Conservation (phyloP, 2,888 invertebrate genomes). For the Drymonia ruficornis region DNA sequence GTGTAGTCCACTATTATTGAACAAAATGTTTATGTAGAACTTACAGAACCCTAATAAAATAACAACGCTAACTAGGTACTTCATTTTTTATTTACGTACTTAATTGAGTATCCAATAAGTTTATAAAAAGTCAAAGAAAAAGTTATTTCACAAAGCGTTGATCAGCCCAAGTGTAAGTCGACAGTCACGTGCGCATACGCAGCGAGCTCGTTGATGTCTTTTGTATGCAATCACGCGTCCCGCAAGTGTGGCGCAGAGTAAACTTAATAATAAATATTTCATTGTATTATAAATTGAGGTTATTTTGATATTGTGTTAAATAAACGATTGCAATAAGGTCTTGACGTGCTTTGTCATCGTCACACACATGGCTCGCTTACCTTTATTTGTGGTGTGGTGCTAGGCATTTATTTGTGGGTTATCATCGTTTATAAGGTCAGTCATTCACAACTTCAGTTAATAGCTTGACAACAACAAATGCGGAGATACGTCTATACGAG, state of each 20-base stretch:
- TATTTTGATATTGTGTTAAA: constrained; percentile 4
- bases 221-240: constrained; percentile 40
- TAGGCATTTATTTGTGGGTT: too few species aligned
- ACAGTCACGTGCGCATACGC: constrained; percentile 45
- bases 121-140: constrained; percentile 12
- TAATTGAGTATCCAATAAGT: constrained; percentile 24
- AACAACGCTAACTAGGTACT: background rate
- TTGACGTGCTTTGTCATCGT: background rate
- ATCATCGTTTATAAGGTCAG: too few species aligned
- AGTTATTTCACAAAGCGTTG: background rate
- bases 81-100: constrained; percentile 19
- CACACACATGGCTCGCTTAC: too few species aligned
- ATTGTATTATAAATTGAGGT: background rate
- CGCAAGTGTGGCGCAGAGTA: constrained; percentile 1
- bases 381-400: too few species aligned
- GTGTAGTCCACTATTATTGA: too few species aligned
- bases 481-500: too few species aligned
- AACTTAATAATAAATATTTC: constrained; percentile 6
- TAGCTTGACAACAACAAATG: too few species aligned
- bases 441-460: too few species aligned
- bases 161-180: background rate
- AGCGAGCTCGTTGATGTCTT: constrained; percentile 58
- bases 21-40: too few species aligned
- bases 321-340: constrained; percentile 1
- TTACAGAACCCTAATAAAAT: background rate